Conservation (phyloP, 2,888 invertebrate genomes). For the Tillus elongatus region DNA sequence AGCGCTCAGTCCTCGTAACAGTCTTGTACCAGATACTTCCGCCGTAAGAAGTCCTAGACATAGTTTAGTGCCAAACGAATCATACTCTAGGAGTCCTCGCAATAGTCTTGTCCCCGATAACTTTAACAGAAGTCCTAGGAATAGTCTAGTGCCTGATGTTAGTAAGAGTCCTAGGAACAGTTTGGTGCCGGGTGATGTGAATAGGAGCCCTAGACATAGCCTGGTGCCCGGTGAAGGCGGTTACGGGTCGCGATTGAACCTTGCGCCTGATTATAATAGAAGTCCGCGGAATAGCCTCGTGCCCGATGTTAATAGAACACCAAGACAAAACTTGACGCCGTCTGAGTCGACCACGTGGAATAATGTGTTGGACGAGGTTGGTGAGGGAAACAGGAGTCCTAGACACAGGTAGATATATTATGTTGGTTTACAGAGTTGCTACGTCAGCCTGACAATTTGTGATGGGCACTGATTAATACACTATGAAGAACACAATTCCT, state of each 20-base stretch:
- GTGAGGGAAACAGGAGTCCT: constrained; percentile 44
- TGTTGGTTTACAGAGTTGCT: no score
- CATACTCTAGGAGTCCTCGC: constrained; percentile 46
- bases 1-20: constrained; percentile 48
- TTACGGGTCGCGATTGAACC: constrained; percentile 38
- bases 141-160: constrained; percentile 46
- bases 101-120: constrained; percentile 51
- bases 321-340: constrained; percentile 54
- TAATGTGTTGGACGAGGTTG: constrained; percentile 47
- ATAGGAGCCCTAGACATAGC: constrained; percentile 50
- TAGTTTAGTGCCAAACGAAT: constrained; percentile 52
- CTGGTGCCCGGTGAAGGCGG: constrained; percentile 47
- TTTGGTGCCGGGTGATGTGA: constrained; percentile 46
- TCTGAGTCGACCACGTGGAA: constrained; percentile 50
- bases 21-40: constrained; percentile 51
- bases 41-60: constrained; percentile 43
- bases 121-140: constrained; percentile 51
- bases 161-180: constrained; percentile 51
- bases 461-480: no score
- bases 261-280: constrained; percentile 39
- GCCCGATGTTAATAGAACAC: constrained; percentile 39
- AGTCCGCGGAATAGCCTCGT: constrained; percentile 49
- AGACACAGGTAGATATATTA: no score
- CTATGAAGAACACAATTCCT: no score
- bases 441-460: no score